A percentile compares a stretch with the other conserved stretches of the same genome.
Conservation (phyloP, 2,888 invertebrate species). For the Lamproptera curius region DNA sequence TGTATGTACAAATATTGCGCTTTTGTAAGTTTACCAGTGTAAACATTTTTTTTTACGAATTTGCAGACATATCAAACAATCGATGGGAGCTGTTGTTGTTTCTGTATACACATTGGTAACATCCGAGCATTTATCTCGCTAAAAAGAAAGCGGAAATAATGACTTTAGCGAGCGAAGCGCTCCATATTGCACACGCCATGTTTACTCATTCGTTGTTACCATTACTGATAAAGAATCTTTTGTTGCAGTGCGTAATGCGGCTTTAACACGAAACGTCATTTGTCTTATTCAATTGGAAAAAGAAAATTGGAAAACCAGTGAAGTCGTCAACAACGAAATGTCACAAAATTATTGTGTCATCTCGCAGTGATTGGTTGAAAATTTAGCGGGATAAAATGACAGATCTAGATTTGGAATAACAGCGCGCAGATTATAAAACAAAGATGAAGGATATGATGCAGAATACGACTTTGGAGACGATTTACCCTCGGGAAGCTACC, state of each 20-base stretch:
- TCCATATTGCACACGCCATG: constrained; percentile 1
- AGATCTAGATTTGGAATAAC: no score
- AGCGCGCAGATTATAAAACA: constrained; percentile 13
- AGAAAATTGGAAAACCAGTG: neutral
- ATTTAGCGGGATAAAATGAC: neutral
- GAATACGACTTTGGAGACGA: constrained; percentile 41
- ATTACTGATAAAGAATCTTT: constrained; percentile 1
- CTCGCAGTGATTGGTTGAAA: neutral
- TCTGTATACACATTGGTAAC: constrained; percentile 2
- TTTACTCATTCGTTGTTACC: constrained; percentile 6
- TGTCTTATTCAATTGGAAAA: constrained; percentile 17
- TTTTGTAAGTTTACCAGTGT: no score
- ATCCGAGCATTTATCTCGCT: no score
- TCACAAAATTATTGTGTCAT: neutral
- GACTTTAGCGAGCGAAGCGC: neutral
- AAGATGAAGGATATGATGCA: constrained; percentile 42
- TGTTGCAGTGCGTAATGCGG: constrained; percentile 11
- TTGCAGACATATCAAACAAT: constrained; percentile 17
- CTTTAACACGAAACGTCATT: constrained; percentile 3
- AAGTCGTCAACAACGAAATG: neutral
- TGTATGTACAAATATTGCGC: no score
- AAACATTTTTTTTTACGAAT: no score
- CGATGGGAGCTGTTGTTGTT: constrained; percentile 1
- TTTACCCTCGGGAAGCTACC: constrained; percentile 85
- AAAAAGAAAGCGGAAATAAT: neutral